Evolutionary conservation across 2,797 vertebrate species (phyloP).

Genomic region (Sylvia borin): DNA sequence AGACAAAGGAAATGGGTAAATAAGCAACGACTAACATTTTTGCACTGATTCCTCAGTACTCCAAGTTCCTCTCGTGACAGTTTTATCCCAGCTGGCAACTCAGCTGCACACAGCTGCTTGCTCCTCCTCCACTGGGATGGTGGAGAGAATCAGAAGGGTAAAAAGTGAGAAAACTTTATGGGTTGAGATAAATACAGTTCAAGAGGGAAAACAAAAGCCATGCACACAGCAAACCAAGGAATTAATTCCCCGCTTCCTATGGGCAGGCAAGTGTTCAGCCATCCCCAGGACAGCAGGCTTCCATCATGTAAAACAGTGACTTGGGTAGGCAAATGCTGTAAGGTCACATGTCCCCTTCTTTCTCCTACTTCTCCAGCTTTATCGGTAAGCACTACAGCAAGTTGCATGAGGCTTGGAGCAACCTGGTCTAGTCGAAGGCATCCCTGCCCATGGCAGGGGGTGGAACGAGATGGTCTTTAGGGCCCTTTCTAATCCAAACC

Average conservation of each 20-base stretch:
- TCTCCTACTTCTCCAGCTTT: background rate
- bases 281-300: background rate
- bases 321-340: accelerated
- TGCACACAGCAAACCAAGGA: background rate
- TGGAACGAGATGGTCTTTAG: background rate
- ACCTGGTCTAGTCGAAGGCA: background rate
- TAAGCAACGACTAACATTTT: background rate
- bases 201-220: background rate
- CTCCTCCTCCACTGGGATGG: background rate
- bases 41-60: background rate
- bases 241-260: background rate
- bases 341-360: background rate
- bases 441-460: background rate
- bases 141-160: background rate
- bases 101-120: background rate
- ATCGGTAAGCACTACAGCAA: background rate
- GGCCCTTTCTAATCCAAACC: background rate
- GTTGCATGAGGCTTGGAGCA: background rate
- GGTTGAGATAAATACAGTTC: background rate
- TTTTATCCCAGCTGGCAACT: background rate
- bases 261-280: background rate
- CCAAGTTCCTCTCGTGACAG: background rate
- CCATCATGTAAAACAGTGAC: background rate
- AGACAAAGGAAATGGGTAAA: background rate
- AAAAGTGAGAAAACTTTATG: background rate